These are phyloP conservation scores for Peromyscus leucopus DNA, from an alignment of 2,113 vertebrate species.

Conservation along the genomic window DNA sequence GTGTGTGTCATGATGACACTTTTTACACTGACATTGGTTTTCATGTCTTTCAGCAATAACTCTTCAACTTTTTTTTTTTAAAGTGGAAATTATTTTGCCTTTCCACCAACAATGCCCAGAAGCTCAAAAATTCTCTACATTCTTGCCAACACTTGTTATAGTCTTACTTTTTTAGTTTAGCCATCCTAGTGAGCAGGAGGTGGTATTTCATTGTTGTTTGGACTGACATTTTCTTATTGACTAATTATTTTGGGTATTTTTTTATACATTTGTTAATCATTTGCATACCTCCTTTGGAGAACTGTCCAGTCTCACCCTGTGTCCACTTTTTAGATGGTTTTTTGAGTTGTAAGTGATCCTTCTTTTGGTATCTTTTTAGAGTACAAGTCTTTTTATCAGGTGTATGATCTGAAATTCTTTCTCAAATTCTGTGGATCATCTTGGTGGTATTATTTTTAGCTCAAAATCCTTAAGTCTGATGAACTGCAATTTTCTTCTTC, in stretches of 20 bases:
- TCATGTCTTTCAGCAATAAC: neutral
- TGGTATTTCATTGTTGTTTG: neutral
- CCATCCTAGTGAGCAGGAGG: neutral
- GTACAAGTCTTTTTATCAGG: neutral
- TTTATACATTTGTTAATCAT: neutral
- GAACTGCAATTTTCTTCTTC: neutral
- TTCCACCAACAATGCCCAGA: neutral
- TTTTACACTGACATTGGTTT: neutral
- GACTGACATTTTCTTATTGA: neutral
- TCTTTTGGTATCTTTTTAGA: neutral
- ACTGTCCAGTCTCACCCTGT: neutral
- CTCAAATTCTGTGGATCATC: neutral
- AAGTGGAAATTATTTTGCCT: neutral
- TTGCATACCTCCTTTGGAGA: neutral
- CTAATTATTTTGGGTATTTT: neutral
- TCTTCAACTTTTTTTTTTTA: neutral
- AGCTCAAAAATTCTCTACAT: neutral
- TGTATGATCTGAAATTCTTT: slow-evolving; percentile 3
- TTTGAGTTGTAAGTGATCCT: neutral
- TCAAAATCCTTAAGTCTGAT: slow-evolving; percentile 15
- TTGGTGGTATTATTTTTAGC: neutral
- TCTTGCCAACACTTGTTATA: neutral
- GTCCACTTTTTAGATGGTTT: neutral
- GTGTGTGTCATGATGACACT: neutral
- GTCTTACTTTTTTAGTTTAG: neutral